phyloP scores from a whole-genome alignment of 2,888 invertebrate genomes.

The Yponomeuta plumbellus region DNA sequence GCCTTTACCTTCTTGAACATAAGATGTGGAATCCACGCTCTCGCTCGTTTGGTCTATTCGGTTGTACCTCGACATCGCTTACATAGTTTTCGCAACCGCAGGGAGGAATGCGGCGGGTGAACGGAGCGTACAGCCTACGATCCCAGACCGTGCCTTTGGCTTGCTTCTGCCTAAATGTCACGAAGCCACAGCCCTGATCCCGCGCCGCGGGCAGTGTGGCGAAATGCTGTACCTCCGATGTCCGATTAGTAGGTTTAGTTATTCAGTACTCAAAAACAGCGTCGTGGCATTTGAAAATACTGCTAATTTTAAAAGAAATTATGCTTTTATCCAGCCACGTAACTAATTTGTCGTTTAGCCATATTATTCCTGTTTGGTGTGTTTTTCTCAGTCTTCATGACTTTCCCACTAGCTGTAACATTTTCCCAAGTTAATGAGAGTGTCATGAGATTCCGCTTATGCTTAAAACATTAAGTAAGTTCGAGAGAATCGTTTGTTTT shows the following conservation, averaged over 20 bases:
- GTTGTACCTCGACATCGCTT: neutral
- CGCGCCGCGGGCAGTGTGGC: constrained; percentile 36
- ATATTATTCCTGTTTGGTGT: too few relatives aligned
- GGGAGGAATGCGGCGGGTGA: constrained; percentile 63
- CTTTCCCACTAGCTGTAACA: too few relatives aligned
- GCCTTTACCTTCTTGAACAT: neutral
- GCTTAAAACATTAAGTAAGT: too few relatives aligned
- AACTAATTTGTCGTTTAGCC: too few relatives aligned
- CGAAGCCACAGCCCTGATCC: constrained; percentile 52
- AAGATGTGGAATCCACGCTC: neutral
- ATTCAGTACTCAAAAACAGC: too few relatives aligned
- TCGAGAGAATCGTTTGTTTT: neutral
- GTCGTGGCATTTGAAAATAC: too few relatives aligned
- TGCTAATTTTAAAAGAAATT: too few relatives aligned
- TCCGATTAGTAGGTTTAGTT: neutral
- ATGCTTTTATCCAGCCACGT: too few relatives aligned
- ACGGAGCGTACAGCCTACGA: constrained; percentile 29
- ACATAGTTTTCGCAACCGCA: constrained; percentile 46
- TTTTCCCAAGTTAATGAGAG: too few relatives aligned
- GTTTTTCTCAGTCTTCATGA: too few relatives aligned
- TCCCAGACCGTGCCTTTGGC: constrained; percentile 31
- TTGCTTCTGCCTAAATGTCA: constrained; percentile 59
- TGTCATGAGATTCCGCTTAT: too few relatives aligned
- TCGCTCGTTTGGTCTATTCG: too few relatives aligned
- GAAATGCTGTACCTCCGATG: constrained; percentile 25